These are phyloP conservation scores for Simalia tracyae DNA, from an alignment of 2,797 vertebrate genomes.

Conservation along the genomic window DNA sequence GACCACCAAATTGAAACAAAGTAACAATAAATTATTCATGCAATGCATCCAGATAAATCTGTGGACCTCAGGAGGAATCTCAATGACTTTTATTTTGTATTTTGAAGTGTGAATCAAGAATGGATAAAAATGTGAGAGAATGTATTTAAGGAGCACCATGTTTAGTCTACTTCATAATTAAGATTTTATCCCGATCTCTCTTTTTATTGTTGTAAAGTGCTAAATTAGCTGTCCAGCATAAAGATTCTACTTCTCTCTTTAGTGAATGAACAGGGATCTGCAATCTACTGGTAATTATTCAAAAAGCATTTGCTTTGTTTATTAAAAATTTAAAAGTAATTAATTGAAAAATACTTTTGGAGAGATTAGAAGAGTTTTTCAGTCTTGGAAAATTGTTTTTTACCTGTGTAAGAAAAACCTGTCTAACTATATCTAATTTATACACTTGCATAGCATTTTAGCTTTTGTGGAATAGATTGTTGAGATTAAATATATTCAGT, in stretches of 20 bases:
- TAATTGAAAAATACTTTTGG: constrained; percentile 3
- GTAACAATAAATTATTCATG: constrained; percentile 26
- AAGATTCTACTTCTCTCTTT: background rate
- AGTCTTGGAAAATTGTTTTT: background rate
- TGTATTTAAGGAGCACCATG: constrained; percentile 51
- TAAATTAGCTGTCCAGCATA: background rate
- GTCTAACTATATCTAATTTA: too few relatives aligned
- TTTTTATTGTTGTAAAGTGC: background rate
- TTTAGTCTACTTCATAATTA: constrained; percentile 46
- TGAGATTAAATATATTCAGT: background rate
- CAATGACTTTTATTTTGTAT: constrained; percentile 40
- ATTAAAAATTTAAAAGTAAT: constrained; percentile 2
- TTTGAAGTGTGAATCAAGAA: constrained; percentile 33
- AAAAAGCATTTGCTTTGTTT: constrained; percentile 10
- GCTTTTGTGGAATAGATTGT: background rate
- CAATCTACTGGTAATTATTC: constrained; percentile 13
- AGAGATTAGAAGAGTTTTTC: background rate
- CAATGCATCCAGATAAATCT: background rate
- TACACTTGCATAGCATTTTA: background rate
- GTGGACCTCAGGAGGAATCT: background rate
- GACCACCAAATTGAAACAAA: constrained; percentile 51
- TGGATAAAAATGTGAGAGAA: constrained; percentile 36
- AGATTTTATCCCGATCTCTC: constrained; percentile 1
- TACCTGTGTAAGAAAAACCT: background rate
- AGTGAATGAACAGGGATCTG: constrained; percentile 11